Evolutionary conservation across 2,113 vertebrate genomes (phyloP).

Genomic region (Gopherus flavomarginatus): DNA sequence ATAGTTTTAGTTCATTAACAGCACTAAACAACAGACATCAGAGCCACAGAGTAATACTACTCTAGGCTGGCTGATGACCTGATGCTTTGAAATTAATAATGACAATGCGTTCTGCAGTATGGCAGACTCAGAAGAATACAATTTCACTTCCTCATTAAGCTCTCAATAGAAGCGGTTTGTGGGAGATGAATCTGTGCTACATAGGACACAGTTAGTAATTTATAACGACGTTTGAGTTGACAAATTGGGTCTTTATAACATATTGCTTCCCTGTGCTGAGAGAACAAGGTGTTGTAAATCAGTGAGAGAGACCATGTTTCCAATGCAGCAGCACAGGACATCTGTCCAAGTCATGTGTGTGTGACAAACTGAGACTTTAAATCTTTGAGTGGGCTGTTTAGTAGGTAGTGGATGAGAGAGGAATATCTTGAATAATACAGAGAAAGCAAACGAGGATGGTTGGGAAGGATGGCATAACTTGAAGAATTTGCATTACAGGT

Average conservation of each 20-base stretch:
- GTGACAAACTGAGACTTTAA: conserved; percentile 24
- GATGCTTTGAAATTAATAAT: conserved; percentile 20
- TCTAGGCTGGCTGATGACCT: not conserved
- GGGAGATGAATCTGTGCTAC: conserved; percentile 7
- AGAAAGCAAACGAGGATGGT: not conserved
- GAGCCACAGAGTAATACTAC: not conserved
- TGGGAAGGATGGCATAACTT: not conserved
- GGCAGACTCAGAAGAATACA: not conserved
- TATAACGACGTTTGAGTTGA: not conserved
- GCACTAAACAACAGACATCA: not conserved
- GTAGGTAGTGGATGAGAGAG: conserved; percentile 1
- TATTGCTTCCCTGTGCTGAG: not conserved
- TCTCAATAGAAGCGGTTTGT: not conserved
- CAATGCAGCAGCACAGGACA: not conserved
- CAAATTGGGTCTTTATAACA: not conserved
- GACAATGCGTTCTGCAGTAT: not conserved
- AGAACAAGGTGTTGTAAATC: not conserved
- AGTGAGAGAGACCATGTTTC: not conserved
- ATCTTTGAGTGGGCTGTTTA: not conserved
- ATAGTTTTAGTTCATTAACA: conserved; percentile 3
- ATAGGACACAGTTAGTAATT: conserved; percentile 1
- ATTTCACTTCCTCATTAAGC: not conserved
- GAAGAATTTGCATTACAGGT: conserved; percentile 48
- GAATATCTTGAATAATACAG: not conserved
- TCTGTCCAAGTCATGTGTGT: not conserved